Evolutionary conservation across 2,113 vertebrate genomes (phyloP).

Genomic region (Columba livia): DNA sequence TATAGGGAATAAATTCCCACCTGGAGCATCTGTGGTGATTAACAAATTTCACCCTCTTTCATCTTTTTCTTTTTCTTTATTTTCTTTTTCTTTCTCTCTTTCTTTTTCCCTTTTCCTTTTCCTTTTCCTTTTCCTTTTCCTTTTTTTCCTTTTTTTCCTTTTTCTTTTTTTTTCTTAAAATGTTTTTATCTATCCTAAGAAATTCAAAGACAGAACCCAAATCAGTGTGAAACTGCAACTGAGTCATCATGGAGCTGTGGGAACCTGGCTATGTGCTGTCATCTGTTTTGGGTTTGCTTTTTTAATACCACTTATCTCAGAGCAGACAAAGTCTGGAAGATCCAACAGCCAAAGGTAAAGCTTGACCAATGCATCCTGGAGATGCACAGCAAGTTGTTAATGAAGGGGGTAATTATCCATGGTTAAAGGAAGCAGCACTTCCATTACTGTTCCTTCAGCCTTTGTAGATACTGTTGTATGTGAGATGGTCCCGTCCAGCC

Average conservation of each 20-base stretch:
- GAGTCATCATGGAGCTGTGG: not conserved
- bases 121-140: too few relatives aligned
- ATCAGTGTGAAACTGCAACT: not conserved
- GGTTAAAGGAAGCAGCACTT: not conserved
- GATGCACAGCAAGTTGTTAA: not conserved
- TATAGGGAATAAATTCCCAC: rapidly evolving
- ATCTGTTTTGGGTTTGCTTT: not conserved
- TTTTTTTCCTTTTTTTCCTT: too few relatives aligned
- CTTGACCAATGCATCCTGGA: not conserved
- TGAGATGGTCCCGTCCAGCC: not conserved
- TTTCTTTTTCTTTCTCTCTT: too few relatives aligned
- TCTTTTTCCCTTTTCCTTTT: not conserved
- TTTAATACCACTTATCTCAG: not conserved
- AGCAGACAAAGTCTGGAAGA: not conserved
- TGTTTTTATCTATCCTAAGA: not conserved
- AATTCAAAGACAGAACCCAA: not conserved
- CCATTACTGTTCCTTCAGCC: not conserved
- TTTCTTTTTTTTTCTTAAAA: not conserved
- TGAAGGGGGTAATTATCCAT: not conserved
- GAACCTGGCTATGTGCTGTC: not conserved
- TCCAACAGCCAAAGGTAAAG: not conserved
- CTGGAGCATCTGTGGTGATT: not conserved
- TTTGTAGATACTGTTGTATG: not conserved
- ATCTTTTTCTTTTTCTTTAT: not conserved
- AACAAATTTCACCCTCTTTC: not conserved